Evolutionary conservation across 2,797 vertebrate genomes (phyloP).

Genomic region (Enteromius anoplus): DNA sequence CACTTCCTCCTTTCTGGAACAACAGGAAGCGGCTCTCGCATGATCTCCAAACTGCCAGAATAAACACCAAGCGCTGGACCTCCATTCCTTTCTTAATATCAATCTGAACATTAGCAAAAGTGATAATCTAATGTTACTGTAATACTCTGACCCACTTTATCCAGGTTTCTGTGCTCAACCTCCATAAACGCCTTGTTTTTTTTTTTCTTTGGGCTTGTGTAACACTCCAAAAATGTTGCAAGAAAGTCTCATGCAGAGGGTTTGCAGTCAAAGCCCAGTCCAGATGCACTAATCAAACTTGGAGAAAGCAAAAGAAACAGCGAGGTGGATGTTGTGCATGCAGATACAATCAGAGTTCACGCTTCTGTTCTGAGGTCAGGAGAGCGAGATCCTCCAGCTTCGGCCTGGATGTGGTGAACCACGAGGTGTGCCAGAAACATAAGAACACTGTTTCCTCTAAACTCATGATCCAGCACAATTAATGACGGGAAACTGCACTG

Average conservation of each 20-base stretch:
- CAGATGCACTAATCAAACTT: not conserved
- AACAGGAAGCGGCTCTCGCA: slow-evolving; percentile 42
- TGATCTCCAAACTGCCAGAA: not conserved
- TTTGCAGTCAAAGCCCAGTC: not conserved
- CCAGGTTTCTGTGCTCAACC: not conserved
- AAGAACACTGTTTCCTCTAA: not conserved
- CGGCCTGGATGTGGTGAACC: slow-evolving; percentile 44
- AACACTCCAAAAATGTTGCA: slow-evolving; percentile 9
- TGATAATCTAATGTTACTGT: not conserved
- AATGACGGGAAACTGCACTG: no score
- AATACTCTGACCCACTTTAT: not conserved
- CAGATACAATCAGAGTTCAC: not conserved
- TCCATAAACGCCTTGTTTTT: not conserved
- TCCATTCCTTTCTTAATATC: not conserved
- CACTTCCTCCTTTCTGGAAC: slow-evolving; percentile 43
- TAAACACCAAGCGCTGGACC: not conserved
- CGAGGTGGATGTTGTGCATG: not conserved
- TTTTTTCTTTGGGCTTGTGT: not conserved
- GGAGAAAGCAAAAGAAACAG: not conserved
- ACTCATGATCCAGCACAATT: not conserved
- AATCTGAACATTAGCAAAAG: not conserved
- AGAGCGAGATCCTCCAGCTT: not conserved
- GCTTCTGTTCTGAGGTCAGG: not conserved
- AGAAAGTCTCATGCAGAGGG: not conserved
- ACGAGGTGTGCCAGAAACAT: slow-evolving; percentile 41